A percentile compares a stretch with the other conserved stretches of the same genome.
These are phyloP conservation scores for Drosophila cracens DNA, from an alignment of 2,888 invertebrate genomes.

Conservation along the genomic window DNA sequence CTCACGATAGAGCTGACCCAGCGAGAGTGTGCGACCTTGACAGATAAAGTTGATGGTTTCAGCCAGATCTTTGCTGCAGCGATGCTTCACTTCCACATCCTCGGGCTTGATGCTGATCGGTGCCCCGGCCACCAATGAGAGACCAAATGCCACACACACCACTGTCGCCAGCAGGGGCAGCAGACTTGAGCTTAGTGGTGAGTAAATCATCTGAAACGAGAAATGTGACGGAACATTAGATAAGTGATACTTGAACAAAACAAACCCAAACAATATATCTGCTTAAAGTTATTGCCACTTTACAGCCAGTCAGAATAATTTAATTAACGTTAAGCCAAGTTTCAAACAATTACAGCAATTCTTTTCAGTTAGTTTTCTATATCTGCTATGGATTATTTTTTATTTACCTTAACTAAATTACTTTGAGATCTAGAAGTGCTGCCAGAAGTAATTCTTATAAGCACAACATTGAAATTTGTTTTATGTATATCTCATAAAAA, in stretches of 20 bases:
- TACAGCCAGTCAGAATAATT: not conserved
- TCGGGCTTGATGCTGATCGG: conserved; percentile 37
- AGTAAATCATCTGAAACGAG: conserved; percentile 70
- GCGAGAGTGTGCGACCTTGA: conserved; percentile 74
- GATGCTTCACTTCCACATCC: conserved; percentile 66
- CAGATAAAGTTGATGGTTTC: conserved; percentile 79
- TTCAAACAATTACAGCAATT: not conserved
- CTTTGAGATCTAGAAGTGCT: not conserved
- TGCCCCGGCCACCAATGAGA: conserved; percentile 41
- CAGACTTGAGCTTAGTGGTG: conserved; percentile 38
- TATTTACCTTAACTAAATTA: not conserved
- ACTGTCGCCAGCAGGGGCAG: conserved; percentile 54
- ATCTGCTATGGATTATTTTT: not conserved
- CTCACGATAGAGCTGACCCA: conserved; percentile 79
- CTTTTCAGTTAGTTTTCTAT: not conserved
- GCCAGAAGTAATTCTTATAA: not conserved
- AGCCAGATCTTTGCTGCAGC: conserved; percentile 78
- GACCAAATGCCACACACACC: conserved; percentile 47
- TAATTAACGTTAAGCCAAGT: not conserved
- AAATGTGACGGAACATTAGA: not conserved
- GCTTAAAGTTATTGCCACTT: not conserved
- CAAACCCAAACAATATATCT: too few species aligned
- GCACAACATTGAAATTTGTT: not conserved
- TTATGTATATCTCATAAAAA: not conserved
- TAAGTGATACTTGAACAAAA: not conserved